phyloP scores from a whole-genome alignment of 2,797 vertebrate species.

The Rhinatrema bivittatum region DNA sequence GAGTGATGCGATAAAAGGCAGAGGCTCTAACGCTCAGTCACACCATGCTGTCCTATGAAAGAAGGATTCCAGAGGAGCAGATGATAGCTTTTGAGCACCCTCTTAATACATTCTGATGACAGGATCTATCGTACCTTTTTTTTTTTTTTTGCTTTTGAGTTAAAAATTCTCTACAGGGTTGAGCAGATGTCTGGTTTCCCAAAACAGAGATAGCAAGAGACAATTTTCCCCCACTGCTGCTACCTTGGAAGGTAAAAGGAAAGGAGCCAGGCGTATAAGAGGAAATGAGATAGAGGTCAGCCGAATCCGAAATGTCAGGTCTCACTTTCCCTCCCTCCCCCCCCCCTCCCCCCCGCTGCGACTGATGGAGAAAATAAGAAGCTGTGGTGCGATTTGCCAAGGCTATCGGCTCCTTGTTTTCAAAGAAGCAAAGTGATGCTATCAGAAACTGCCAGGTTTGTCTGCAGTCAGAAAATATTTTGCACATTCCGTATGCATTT shows the following conservation, averaged over 20 bases:
- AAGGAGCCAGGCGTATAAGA: background rate
- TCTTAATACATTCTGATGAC: background rate
- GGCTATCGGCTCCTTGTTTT: too few relatives aligned
- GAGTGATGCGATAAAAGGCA: conserved; percentile 7
- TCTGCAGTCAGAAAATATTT: too few relatives aligned
- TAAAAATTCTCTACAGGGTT: conserved; percentile 13
- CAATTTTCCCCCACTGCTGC: conserved; percentile 4
- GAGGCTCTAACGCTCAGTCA: background rate
- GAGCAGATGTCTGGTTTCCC: conserved; percentile 3
- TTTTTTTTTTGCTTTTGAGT: background rate
- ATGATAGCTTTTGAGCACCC: background rate
- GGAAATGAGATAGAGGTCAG: conserved; percentile 2
- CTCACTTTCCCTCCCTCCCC: background rate
- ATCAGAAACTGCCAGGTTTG: too few relatives aligned
- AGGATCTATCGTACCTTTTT: background rate
- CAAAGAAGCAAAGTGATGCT: too few relatives aligned
- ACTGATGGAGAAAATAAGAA: background rate
- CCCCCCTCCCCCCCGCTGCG: background rate
- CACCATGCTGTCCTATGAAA: background rate
- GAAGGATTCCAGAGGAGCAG: background rate
- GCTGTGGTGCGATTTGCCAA: too few relatives aligned
- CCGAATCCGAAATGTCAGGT: background rate
- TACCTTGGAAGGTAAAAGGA: background rate
- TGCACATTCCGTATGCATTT: too few relatives aligned
- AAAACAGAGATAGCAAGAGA: background rate